Evolutionary conservation across 2,113 vertebrate genomes (phyloP), one percentile per base, ranked within the genome.

Genomic region (Zosterops japonicus): DNA sequence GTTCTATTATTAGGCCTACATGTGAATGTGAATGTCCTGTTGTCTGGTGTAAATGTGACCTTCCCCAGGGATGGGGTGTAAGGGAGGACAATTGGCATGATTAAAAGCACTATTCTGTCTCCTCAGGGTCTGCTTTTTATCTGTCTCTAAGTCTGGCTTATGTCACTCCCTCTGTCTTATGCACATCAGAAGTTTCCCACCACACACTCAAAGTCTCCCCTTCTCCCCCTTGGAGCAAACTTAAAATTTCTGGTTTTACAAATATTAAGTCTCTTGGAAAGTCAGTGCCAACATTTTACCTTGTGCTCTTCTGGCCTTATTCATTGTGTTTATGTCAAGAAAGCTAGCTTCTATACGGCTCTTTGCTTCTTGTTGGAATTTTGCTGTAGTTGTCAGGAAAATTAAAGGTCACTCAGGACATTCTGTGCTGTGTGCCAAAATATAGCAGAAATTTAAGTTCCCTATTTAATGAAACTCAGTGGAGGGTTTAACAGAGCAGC

Each of bases 1-100:
- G 8, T 42, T 35, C 59, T 21, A 9, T 21, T 57, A 13, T 31
- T 67, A 67, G 21, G 25, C 21, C 12, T 35, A 3, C 0, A 0
- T 31, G 16, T 67, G 25, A 75, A 57, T 21, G 29, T 29, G 16
- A 67, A 31, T 35, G 25, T 42, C 35, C 20, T 57, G 14, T 22
- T 31, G 14, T 35, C 25, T 0, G 0, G 11, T 25, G 21, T 25
- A 36, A 86, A 35, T 59, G 25, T 14, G 31, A 68, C 27, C 36
- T 68, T 86, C 16, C 25, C 14, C 31, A 12, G 8, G 20, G 4
- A 3, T 21, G 8, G 10, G 24, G 3, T 67, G 10, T 35, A 29
- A 35, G 8, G 25, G 6, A 76, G 8, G 31, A 50, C 11, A 18
- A 27, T 3, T 50, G 35, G 25, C 16, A 50, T 17, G 21, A 35